Base-by-base conservation (phyloP, 30 jellyfish, hydroid and myxozoan genomes). In the Pseudorhiza aurosa region DNA sequence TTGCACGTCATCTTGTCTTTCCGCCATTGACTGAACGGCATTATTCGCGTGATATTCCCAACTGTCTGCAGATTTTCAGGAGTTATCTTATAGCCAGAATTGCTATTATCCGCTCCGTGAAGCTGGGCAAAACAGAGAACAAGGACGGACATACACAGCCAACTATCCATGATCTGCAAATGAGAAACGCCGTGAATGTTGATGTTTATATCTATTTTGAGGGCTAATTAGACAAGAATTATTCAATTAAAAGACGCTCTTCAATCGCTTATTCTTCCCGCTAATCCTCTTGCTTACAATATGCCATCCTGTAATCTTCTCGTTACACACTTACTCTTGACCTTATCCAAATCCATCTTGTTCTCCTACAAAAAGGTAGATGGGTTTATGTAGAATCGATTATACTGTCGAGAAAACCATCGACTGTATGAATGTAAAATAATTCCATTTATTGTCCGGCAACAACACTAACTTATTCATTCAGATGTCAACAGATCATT, bases 141-240 rank as follows among this genome's bases (percentile, higher is more conserved):
- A 21, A 68, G 27, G 24, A 68, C 68, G 24, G 82, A 30, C 65
- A 19, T 37, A 18, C 80, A 43, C 30, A 73, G 86, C 75, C 86
- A 50, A 50, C 35, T 73, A 43, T 44, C 86, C 86, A 73, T 73
- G 76, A 73, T 73, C 86, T 73, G 68, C 53, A 51, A 73, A 32
- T 37, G 68, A 73, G 17, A 36, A 25, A 26, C 30, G 58, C 32
- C 35, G 37, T 15, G 58, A 64, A 57, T 31, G 57, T 27, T 64
- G 60, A 14, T 64, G 77, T 31, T 64, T 64, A 64, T 64, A 42
- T 64, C 32, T 40, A 31, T 33, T 64, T 31, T 22, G 28, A 31
- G 37, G 36, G 53, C 31, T 7, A 39, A 64, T 64, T 33, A 64
- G 58, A 17, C 58, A 35, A 64, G 77, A 64, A 64, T 64, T 33